Evolutionary conservation across 2,113 vertebrate species (phyloP).

Genomic region (Neogobius melanostomus): DNA sequence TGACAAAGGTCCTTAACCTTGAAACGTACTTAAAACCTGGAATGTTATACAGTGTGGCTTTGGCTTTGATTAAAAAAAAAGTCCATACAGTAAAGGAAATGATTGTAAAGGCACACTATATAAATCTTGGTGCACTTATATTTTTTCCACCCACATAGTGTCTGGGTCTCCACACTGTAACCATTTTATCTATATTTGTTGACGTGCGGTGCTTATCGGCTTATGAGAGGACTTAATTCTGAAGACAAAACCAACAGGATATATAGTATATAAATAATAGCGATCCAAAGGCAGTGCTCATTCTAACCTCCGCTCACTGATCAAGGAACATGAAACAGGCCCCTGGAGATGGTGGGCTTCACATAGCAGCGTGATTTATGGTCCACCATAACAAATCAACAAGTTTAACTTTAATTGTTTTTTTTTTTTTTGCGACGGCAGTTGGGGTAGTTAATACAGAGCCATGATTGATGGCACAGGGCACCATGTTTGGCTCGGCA

Average conservation of each 20-base stretch:
- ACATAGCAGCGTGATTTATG: constrained; percentile 75
- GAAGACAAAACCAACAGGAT: constrained; percentile 38
- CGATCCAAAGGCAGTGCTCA: constrained; percentile 55
- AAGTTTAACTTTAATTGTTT: constrained; percentile 83
- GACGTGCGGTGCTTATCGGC: constrained; percentile 19
- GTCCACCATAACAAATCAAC: constrained; percentile 76
- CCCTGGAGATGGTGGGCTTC: constrained; percentile 65
- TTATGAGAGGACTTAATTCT: constrained; percentile 41
- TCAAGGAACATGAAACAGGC: constrained; percentile 59
- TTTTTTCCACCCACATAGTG: not conserved
- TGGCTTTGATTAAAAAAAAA: too few species aligned
- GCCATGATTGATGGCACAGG: constrained; percentile 74
- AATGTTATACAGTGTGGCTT: too few species aligned
- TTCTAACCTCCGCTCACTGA: constrained; percentile 52
- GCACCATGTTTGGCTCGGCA: constrained; percentile 69
- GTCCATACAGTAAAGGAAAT: too few species aligned
- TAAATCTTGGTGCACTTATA: too few species aligned
- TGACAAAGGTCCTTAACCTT: too few species aligned
- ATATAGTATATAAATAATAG: constrained; percentile 39
- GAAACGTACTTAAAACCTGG: too few species aligned
- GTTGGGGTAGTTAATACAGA: constrained; percentile 74
- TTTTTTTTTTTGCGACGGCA: constrained; percentile 77
- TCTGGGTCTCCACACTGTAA: constrained; percentile 22
- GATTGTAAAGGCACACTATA: too few species aligned
- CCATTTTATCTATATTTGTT: constrained; percentile 33